phyloP scores from a whole-genome alignment of 2,888 invertebrate genomes.

The Apotomis turbidana region DNA sequence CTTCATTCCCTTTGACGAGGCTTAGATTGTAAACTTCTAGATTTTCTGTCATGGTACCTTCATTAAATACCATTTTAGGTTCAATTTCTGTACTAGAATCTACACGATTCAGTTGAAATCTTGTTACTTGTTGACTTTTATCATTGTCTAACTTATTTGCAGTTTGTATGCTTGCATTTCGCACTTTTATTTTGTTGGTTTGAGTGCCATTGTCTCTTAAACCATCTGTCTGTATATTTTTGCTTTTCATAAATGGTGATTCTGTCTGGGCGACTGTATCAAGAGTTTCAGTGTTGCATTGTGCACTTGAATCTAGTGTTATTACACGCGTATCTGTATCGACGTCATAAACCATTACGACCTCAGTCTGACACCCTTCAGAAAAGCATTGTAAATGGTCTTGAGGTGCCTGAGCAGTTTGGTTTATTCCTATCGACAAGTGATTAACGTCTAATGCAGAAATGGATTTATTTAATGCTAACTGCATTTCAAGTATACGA shows the following conservation, averaged over 20 bases:
- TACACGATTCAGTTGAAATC: constrained; percentile 49
- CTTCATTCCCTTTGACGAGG: constrained; percentile 26
- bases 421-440: constrained; percentile 70
- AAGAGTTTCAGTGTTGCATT: constrained; percentile 61
- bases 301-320: constrained; percentile 70
- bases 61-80: constrained; percentile 48
- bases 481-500: constrained; percentile 75
- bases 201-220: constrained; percentile 60
- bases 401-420: constrained; percentile 71
- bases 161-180: constrained; percentile 65
- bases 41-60: constrained; percentile 52
- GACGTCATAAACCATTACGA: constrained; percentile 68
- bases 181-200: constrained; percentile 66
- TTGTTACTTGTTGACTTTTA: constrained; percentile 60
- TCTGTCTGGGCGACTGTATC: constrained; percentile 77
- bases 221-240: constrained; percentile 66
- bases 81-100: constrained; percentile 63
- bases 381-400: constrained; percentile 66
- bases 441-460: constrained; percentile 68
- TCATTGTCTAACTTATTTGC: constrained; percentile 55
- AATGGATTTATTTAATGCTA: constrained; percentile 70
- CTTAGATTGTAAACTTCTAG: constrained; percentile 45
- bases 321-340: constrained; percentile 72
- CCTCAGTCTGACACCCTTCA: constrained; percentile 75
- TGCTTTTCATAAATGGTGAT: constrained; percentile 66